Base-by-base conservation (phyloP, 2,888 invertebrate genomes). In the Odontocolon sp. region DNA sequence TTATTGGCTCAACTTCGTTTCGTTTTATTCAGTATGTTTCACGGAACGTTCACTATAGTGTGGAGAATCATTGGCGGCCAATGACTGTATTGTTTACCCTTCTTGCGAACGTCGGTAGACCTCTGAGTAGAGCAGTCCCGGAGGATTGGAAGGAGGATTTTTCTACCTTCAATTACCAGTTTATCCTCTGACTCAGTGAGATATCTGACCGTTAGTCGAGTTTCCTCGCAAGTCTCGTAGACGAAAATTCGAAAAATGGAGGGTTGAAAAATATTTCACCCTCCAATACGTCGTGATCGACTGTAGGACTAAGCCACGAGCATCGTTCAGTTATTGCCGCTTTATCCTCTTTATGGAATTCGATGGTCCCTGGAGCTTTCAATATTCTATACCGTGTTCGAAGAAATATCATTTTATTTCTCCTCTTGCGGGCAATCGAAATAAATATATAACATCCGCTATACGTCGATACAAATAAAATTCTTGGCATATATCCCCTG, bases 141-240 rank as follows among this genome's bases (percentile, higher is more conserved):
- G 14, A 61, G 66, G 73, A 61, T 28, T 67, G 11, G 59, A 36
- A 56, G 45, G 54, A 56, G 67, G 45, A 47, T 61, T 73, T 45
- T 31, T 61, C 54, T 54, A 54, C 36, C 73, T 73, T 61, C 73
- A 73, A 73, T 73, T 73, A 73, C 73, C 73, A 67, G 73, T 68
- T 68, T 73, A 68, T 73, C 67, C 67, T 61, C 11, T 1, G 33
- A 50, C 18, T 16, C 45, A 31, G 31, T 16, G 26, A 38, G 54
- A 26, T 68, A 67, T 66, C 42, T 45, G 54, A 21, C 73, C 67
- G 33, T 59, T 67, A 54, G 59, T 73, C 33, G 50, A 33, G 33
- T 33, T 23, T 68, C 36, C 47, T 18, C 18, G 9, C 9, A 28
- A 26, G 11, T 50, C 14, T 2, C 9, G n/a, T n/a, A 40, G 18